Conservation (phyloP, 2,888 invertebrate species). For the Pocota personata region DNA sequence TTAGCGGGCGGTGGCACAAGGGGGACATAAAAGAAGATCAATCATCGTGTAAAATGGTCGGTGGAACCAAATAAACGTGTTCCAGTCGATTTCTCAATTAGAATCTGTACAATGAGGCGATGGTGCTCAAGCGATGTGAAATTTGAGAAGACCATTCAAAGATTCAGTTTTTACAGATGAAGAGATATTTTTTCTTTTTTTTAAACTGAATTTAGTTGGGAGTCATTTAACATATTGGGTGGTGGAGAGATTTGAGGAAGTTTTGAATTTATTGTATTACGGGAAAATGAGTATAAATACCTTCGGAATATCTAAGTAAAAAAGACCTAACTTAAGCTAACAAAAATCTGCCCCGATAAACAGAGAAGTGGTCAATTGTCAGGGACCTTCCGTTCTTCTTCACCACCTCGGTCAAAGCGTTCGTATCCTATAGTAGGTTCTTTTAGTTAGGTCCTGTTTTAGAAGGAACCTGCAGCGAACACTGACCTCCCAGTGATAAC, state of each 20-base stretch:
- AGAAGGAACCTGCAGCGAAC: too few relatives aligned
- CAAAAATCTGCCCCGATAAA: too few relatives aligned
- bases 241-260: neutral
- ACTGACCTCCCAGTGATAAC: too few relatives aligned
- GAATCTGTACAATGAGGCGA: constrained; percentile 37
- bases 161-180: constrained; percentile 14
- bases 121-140: constrained; percentile 38
- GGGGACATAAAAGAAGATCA: constrained; percentile 56
- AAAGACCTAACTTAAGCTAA: too few relatives aligned
- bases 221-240: neutral
- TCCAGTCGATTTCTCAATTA: constrained; percentile 71
- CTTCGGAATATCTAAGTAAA: too few relatives aligned
- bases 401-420: too few relatives aligned
- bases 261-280: too few relatives aligned
- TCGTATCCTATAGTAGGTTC: too few relatives aligned
- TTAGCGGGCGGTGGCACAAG: neutral
- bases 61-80: constrained; percentile 72
- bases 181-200: neutral
- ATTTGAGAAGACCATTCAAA: constrained; percentile 31
- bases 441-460: too few relatives aligned
- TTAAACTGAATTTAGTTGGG: neutral
- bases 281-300: too few relatives aligned
- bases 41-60: constrained; percentile 72
- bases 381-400: too few relatives aligned
- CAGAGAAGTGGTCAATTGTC: too few relatives aligned